These are phyloP conservation scores for Sceloporus tristichus DNA, from an alignment of 2,113 vertebrate genomes.

Conservation along the genomic window DNA sequence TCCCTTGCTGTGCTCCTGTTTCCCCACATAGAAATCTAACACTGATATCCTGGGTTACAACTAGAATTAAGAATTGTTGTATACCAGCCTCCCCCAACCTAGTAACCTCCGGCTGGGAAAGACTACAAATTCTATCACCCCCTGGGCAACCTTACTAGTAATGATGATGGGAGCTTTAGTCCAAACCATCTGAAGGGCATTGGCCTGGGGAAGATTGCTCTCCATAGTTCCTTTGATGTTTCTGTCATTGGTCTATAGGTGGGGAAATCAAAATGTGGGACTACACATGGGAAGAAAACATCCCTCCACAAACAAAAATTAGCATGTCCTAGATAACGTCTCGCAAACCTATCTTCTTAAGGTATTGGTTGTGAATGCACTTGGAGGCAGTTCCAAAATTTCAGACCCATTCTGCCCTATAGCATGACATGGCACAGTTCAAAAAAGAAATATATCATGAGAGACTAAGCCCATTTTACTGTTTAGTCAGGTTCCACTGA, in stretches of 20 bases:
- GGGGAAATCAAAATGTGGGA: background rate
- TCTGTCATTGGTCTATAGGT: background rate
- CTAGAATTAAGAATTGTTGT: background rate
- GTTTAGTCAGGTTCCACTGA: background rate
- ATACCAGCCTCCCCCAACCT: background rate
- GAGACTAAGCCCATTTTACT: slow-evolving; percentile 18
- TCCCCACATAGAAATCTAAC: background rate
- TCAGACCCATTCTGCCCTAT: background rate
- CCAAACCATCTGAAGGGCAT: background rate
- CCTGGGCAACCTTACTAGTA: background rate
- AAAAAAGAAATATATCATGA: background rate
- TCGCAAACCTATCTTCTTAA: background rate
- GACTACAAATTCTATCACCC: background rate
- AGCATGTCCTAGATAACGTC: background rate
- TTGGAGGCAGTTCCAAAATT: background rate
- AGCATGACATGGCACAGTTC: background rate
- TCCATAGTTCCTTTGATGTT: background rate
- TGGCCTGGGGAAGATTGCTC: background rate
- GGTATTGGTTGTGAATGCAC: background rate
- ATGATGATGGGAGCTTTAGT: background rate
- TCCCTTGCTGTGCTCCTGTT: background rate
- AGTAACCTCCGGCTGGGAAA: background rate
- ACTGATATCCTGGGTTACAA: background rate
- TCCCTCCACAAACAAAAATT: background rate
- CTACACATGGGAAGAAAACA: background rate